Evolutionary conservation across 2,113 vertebrate genomes (phyloP).

Genomic region (Corapipo altera): DNA sequence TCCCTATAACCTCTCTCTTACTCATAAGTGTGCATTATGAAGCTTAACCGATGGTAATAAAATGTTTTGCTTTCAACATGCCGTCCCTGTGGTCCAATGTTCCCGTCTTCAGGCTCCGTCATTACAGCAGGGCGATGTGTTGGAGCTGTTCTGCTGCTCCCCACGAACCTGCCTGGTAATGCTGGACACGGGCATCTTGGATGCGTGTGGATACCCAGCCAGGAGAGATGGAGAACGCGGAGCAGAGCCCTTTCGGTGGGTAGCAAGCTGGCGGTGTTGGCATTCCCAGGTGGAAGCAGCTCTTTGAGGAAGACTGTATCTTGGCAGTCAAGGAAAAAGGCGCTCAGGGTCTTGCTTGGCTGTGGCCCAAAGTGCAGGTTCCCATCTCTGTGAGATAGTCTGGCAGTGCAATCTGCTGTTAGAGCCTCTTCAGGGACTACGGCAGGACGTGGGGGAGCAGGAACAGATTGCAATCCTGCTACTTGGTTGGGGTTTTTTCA

Average conservation of each 20-base stretch:
- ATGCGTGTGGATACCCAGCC: fast-evolving
- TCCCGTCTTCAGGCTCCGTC: constrained; percentile 16
- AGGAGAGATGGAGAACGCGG: neutral
- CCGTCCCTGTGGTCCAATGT: constrained; percentile 47
- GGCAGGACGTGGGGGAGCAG: neutral
- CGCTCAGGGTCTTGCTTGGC: neutral
- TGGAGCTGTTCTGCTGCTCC: neutral
- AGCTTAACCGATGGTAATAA: constrained; percentile 46
- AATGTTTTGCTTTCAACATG: constrained; percentile 48
- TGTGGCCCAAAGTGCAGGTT: neutral
- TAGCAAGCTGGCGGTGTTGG: neutral
- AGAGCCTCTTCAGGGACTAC: neutral
- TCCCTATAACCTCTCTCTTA: constrained; percentile 28
- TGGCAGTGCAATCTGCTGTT: neutral
- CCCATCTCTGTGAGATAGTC: neutral
- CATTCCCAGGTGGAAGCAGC: neutral
- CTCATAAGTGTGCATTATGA: constrained; percentile 22
- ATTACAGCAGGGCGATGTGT: neutral
- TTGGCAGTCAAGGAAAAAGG: neutral
- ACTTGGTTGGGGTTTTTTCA: neutral
- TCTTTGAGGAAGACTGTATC: neutral
- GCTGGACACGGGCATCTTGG: neutral
- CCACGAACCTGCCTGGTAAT: neutral
- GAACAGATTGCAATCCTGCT: neutral
- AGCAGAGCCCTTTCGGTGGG: neutral